These are phyloP conservation scores for Bilobella aurantiaca DNA, from an alignment of 1,140 invertebrate species.

Conservation along the genomic window DNA sequence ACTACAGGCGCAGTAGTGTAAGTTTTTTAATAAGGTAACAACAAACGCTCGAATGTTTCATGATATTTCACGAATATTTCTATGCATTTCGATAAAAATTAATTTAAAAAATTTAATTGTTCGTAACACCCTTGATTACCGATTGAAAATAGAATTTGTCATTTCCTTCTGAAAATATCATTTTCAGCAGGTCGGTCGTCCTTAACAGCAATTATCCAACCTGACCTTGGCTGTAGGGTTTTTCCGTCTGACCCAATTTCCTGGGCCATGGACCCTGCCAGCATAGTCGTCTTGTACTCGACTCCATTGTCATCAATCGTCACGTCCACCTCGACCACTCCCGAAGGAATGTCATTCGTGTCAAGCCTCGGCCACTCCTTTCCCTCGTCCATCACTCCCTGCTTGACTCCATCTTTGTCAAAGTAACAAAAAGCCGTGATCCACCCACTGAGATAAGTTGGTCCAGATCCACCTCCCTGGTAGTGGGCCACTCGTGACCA, in stretches of 20 bases:
- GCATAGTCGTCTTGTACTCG: constrained; percentile 7
- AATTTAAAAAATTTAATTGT: too few relatives aligned
- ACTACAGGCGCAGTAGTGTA: too few relatives aligned
- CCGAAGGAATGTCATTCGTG: neutral
- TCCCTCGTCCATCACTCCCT: neutral
- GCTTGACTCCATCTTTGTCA: constrained; percentile 9
- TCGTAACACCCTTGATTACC: too few relatives aligned
- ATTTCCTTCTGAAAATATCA: too few relatives aligned
- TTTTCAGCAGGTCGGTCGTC: too few relatives aligned
- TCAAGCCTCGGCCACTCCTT: neutral
- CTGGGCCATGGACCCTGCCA: constrained; percentile 9
- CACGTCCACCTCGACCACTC: constrained; percentile 7
- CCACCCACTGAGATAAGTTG: constrained; percentile 11
- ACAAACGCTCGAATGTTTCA: too few relatives aligned
- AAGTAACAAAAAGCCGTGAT: constrained; percentile 13
- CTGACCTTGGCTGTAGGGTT: constrained; percentile 5
- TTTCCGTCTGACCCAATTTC: constrained; percentile 5
- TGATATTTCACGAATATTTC: too few relatives aligned
- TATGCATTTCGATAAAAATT: too few relatives aligned
- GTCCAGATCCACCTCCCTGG: constrained; percentile 2
- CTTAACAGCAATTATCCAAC: constrained; percentile 14
- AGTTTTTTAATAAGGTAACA: too few relatives aligned
- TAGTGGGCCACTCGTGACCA: constrained; percentile 14
- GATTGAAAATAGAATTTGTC: too few relatives aligned
- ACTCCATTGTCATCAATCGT: constrained; percentile 8